These are phyloP conservation scores for Athene cunicularia DNA, from an alignment of 2,113 vertebrate species.

Conservation along the genomic window DNA sequence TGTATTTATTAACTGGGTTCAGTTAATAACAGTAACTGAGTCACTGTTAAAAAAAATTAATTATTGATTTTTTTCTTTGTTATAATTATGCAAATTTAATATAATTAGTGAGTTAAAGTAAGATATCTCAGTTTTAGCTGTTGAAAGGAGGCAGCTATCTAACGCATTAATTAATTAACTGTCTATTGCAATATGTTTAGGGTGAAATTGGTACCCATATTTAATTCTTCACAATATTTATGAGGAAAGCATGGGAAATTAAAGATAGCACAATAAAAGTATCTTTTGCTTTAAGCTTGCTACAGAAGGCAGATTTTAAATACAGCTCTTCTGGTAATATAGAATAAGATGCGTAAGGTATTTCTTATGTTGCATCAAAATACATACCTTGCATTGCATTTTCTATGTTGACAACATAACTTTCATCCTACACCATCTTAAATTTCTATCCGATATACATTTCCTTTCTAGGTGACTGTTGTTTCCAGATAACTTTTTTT, in stretches of 20 bases:
- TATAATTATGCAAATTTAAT: slow-evolving; percentile 9
- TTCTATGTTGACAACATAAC: neutral
- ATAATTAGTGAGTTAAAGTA: slow-evolving; percentile 23
- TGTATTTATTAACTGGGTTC: neutral
- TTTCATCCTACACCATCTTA: neutral
- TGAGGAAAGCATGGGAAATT: neutral
- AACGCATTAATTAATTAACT: slow-evolving; percentile 9
- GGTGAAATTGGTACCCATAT: neutral
- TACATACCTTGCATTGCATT: neutral
- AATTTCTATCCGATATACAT: neutral
- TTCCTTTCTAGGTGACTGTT: neutral
- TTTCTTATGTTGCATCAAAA: neutral
- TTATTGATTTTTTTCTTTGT: neutral
- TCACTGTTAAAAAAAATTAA: neutral
- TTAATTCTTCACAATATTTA: neutral
- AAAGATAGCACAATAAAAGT: neutral
- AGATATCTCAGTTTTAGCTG: neutral
- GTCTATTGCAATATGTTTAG: neutral
- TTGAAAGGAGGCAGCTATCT: neutral
- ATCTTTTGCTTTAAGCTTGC: neutral
- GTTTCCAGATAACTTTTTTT: neutral
- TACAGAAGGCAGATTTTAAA: neutral
- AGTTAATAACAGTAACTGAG: neutral
- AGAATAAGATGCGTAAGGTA: neutral
- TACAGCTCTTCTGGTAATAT: neutral